Conservation (phyloP, 1,140 invertebrate species). For the Drosophila funebris region DNA sequence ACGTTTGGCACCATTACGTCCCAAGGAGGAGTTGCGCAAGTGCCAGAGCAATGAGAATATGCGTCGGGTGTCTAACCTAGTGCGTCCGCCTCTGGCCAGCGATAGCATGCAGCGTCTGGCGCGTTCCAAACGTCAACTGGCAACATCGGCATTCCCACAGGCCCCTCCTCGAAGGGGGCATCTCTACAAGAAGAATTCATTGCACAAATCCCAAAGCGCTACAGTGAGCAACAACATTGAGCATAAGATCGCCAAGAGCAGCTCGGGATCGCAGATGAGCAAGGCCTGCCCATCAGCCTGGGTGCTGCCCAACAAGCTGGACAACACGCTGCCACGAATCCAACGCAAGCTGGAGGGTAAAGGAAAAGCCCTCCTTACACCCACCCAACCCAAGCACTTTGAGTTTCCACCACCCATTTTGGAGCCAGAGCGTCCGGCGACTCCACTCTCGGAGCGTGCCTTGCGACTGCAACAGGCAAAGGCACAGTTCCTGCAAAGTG, state of each 20-base stretch:
- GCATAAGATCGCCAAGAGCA: constrained; percentile 77
- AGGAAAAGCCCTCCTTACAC: constrained; percentile 47
- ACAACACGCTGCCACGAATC: constrained; percentile 71
- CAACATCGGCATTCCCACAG: constrained; percentile 32
- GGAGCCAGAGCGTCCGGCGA: constrained; percentile 51
- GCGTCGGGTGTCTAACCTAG: background rate
- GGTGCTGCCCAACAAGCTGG: constrained; percentile 55
- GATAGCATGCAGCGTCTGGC: constrained; percentile 66
- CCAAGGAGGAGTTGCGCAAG: constrained; percentile 42
- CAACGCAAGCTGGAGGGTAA: constrained; percentile 66
- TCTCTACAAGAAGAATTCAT: constrained; percentile 70
- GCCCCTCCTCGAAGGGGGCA: constrained; percentile 55
- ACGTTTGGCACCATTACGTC: constrained; percentile 10
- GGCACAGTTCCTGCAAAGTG: constrained; percentile 86
- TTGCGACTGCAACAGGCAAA: constrained; percentile 86
- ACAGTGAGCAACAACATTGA: constrained; percentile 69
- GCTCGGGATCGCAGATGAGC: constrained; percentile 62
- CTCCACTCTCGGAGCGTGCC: constrained; percentile 84
- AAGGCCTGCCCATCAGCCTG: constrained; percentile 1
- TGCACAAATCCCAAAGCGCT: constrained; percentile 68
- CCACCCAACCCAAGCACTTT: constrained; percentile 72
- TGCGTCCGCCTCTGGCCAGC: constrained; percentile 65
- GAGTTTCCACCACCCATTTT: constrained; percentile 59
- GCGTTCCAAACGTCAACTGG: constrained; percentile 32
- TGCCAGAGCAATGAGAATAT: constrained; percentile 56